A percentile compares a stretch with the other conserved stretches of the same genome.
Conservation (phyloP, 2,113 vertebrate species). For the Baryphthengus martii region DNA sequence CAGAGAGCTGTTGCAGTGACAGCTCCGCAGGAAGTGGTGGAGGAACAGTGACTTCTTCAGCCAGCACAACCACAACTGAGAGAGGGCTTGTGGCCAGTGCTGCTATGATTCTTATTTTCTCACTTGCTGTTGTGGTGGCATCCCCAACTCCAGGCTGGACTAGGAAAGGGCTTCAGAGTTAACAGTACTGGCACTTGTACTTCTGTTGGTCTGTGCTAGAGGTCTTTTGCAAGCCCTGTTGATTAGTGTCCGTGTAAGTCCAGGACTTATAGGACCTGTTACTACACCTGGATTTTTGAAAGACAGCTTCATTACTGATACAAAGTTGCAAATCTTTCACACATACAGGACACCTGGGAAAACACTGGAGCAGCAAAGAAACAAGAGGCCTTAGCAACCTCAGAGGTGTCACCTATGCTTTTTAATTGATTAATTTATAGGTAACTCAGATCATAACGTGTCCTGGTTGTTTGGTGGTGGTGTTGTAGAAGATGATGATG, state of each 20-base stretch:
- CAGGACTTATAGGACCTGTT: background rate
- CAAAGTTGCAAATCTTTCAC: background rate
- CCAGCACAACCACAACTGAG: background rate
- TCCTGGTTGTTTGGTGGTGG: background rate
- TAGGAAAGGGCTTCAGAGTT: background rate
- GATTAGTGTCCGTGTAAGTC: background rate
- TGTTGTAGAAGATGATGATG: background rate
- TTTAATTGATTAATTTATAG: background rate
- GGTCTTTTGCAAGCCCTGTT: background rate
- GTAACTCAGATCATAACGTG: background rate
- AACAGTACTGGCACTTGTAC: background rate
- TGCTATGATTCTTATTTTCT: background rate
- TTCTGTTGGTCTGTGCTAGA: background rate
- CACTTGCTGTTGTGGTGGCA: background rate
- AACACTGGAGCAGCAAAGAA: background rate
- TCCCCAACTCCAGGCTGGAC: background rate
- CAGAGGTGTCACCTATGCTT: background rate
- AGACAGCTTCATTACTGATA: background rate
- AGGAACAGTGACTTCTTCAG: background rate
- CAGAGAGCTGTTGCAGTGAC: background rate
- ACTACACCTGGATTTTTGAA: background rate
- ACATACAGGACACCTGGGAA: background rate
- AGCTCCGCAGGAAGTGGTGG: background rate
- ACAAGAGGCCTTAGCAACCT: background rate
- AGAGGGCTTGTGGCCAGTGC: too few relatives aligned